Evolutionary conservation across 1,140 invertebrate genomes (phyloP), one percentile per base, ranked within the genome.

Genomic region (Microplitis demolitor): DNA sequence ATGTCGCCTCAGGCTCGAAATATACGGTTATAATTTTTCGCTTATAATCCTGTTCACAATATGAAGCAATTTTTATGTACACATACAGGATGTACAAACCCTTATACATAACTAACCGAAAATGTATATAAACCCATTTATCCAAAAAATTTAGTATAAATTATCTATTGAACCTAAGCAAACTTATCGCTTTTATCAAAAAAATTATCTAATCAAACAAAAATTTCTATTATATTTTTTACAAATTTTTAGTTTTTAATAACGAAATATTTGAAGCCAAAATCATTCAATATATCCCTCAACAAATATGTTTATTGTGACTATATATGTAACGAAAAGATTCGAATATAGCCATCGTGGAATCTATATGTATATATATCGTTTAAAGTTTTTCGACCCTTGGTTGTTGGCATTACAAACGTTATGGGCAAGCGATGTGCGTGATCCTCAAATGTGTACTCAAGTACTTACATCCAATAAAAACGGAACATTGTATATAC

Each of bases 391-490:
- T 66, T 74, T 61, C 16, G 58, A 56, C 56, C 24, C 24, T 62
- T 39, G 6, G 61, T 72, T 72, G 71, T 72, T 72, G 70, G 70
- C 50, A 45, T 11, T 66, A 56, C 51, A 35, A 11, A 13, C 53
- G 53, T 60, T 45, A 45, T 53, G 66, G 33, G 34, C 51, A 54
- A 64, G 51, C 61, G 64, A 72, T 72, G 66, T 14, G 34, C 58
- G 37, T 62, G 54, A 72, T 62, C 34, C 69, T 53, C 14, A 45
- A 63, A 53, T 74, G 73, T 74, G 64, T 74, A 63, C 69, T 45
- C 63, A 74, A 74, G 69, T 74, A 71, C 73, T 74, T 74, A 71
- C 39, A 64, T 4, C 73, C 73, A 74, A 74, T 74, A 74, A 71
- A 67, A 45, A 45, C 39, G 39, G 39, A 11, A 45, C 39, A 11